Conservation (phyloP, 2,888 invertebrate species). For the Drepanosiphum platanoidis region DNA sequence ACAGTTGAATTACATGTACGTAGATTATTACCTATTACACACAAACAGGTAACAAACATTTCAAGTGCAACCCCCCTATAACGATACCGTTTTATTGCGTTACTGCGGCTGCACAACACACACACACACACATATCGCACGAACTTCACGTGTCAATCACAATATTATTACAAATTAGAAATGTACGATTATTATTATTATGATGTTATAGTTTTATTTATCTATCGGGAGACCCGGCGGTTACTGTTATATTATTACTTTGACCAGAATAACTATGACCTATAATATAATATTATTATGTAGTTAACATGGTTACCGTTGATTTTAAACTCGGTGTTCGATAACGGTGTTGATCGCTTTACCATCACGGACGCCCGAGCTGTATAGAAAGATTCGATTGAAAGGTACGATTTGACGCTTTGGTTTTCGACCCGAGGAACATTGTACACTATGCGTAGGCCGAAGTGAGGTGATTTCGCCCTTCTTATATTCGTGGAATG, state of each 20-base stretch:
- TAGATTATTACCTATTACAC: too few species aligned
- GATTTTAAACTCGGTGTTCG: neutral
- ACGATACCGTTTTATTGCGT: neutral
- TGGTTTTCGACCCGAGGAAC: too few species aligned
- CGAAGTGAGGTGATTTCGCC: neutral
- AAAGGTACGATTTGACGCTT: too few species aligned
- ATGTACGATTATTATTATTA: neutral
- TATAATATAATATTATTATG: too few species aligned
- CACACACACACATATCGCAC: neutral
- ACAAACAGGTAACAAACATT: neutral
- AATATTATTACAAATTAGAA: neutral
- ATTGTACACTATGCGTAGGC: neutral
- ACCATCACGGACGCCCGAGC: neutral
- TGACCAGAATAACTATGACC: too few species aligned
- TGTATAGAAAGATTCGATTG: neutral
- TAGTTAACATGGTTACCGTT: too few species aligned
- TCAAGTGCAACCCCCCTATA: neutral
- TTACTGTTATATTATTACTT: too few species aligned
- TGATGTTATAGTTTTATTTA: neutral
- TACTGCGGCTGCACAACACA: neutral
- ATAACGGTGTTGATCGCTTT: neutral
- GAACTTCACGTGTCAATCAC: neutral
- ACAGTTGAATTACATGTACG: neutral
- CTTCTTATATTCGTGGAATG: neutral
- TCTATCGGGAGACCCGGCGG: too few species aligned